phyloP scores from a whole-genome alignment of 2,797 vertebrate genomes.

The Tachyglossus aculeatus region DNA sequence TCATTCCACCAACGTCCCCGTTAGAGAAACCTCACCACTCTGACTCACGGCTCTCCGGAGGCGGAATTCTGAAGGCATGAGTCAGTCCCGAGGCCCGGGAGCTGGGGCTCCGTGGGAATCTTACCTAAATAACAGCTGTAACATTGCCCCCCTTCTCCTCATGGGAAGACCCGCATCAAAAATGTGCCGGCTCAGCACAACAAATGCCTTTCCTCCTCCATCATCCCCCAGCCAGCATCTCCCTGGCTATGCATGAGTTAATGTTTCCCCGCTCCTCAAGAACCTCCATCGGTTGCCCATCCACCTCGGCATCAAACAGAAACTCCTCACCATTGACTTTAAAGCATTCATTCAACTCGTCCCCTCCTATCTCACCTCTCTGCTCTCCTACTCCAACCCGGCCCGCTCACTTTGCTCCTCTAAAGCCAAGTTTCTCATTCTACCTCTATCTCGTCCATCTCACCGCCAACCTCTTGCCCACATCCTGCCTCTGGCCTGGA shows the following conservation, averaged over 20 bases:
- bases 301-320: background rate
- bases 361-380: background rate
- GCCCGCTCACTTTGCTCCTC: too few species aligned
- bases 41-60: slow-evolving; percentile 46
- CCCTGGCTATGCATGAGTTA: too few species aligned
- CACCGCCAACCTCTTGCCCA: too few species aligned
- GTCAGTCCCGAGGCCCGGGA: slow-evolving; percentile 35
- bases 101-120: slow-evolving; percentile 28
- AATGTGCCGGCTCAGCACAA: slow-evolving; percentile 36
- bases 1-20: slow-evolving; percentile 60
- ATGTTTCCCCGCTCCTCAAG: too few species aligned
- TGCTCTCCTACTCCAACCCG: background rate
- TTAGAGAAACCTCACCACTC: slow-evolving; percentile 56
- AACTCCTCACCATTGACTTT: background rate
- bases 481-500: too few species aligned
- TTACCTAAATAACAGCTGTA: slow-evolving; percentile 59
- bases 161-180: slow-evolving; percentile 11
- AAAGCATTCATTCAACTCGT: background rate
- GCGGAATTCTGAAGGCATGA: slow-evolving; percentile 63
- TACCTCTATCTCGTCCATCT: too few species aligned
- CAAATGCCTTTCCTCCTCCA: background rate
- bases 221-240: background rate
- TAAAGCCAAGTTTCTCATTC: too few species aligned
- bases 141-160: background rate
- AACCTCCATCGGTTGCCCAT: too few species aligned